These are phyloP conservation scores for Elaphurus davidianus DNA, from an alignment of 2,113 vertebrate genomes.

Conservation along the genomic window DNA sequence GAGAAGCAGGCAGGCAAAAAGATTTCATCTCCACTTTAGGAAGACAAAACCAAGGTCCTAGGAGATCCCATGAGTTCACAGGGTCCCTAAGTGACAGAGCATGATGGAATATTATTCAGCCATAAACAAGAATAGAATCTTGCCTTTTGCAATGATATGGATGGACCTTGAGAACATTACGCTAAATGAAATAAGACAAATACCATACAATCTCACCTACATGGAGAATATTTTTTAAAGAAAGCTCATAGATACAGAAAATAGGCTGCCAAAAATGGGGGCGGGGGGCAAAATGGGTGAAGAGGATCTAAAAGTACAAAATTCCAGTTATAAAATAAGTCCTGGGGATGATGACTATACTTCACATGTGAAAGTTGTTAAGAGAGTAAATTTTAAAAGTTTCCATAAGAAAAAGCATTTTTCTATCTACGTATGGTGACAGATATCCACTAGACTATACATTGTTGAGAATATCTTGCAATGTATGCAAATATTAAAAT, in stretches of 20 bases:
- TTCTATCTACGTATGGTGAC: not conserved
- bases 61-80: not conserved
- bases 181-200: not conserved
- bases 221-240: not conserved
- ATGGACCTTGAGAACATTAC: not conserved
- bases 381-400: not conserved
- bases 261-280: not conserved
- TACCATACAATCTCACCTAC: not conserved
- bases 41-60: not conserved
- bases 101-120: not conserved
- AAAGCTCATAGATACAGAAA: not conserved
- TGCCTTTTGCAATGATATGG: not conserved
- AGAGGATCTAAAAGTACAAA: not conserved
- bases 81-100: not conserved
- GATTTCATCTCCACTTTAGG: not conserved
- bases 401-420: not conserved
- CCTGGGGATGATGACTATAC: not conserved
- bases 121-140: not conserved
- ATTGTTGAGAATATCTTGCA: not conserved
- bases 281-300: not conserved
- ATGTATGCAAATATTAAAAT: not conserved
- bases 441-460: not conserved
- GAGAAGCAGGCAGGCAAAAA: no score
- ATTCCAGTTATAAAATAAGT: not conserved
- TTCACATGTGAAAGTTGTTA: not conserved